Evolutionary conservation across 1,140 invertebrate genomes (phyloP), one percentile per base, ranked within the genome.

Genomic region (Zaprionus taronus): DNA sequence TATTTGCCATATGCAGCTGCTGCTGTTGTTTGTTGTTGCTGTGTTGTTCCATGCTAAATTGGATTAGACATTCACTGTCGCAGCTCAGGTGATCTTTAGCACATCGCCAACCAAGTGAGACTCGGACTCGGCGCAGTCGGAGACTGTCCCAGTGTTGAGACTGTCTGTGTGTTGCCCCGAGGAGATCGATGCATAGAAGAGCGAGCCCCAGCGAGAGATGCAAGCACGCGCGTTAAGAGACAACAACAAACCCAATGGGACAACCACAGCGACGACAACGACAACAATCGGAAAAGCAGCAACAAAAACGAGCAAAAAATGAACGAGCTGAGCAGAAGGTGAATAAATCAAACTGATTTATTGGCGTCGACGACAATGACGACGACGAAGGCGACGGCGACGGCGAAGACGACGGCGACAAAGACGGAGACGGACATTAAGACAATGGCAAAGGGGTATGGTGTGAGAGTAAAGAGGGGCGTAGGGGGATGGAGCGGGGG

Each of bases 271-370:
- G 55, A 74, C 62, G 49, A 60, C 72, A 38, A 81, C 75, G 70
- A 78, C 78, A 85, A 85, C 82, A 81, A 85, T 83, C 77, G 81
- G 56, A 78, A 80, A 79, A 80, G 34, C 38, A 57, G 14, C 22
- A 34, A 66, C 31, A 55, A 28, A 28, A 38, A 63, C 62, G 38
- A 34, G 36, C 66, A n/a, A 41, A 64, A 71, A 56, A 64, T 17
- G 24, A 71, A 58, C 47, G 41, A 64, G 11, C 22, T 24, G 41
- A 70, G 63, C 70, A 51, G 65, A 74, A 83, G 84, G 80, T 83
- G 62, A 89, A 87, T 87, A 89, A 89, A 89, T 89, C 84, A 89
- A 89, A 89, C 80, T 89, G 84, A 89, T 89, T 89, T 89, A 89
- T 89, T 87, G 84, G 71, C 78, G 53, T 67, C 78, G 83, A 70